phyloP scores from a whole-genome alignment of 2,888 invertebrate genomes.

The Mechanitis mazaeus region DNA sequence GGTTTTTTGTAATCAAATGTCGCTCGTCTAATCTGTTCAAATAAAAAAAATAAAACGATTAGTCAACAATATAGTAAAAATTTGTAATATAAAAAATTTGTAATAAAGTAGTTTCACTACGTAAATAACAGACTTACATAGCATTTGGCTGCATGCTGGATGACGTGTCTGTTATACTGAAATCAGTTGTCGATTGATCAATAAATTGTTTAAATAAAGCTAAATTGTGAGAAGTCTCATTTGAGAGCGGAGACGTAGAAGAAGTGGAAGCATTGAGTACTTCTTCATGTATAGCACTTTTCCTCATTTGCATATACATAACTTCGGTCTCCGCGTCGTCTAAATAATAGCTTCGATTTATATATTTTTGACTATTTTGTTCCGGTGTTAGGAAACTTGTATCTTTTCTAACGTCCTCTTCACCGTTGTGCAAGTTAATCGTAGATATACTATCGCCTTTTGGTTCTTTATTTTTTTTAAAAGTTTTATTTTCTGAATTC shows the following conservation, averaged over 20 bases:
- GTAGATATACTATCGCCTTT: constrained; percentile 34
- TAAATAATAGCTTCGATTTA: constrained; percentile 53
- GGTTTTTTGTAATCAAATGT: constrained; percentile 13
- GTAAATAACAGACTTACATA: constrained; percentile 15
- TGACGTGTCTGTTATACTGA: constrained; percentile 25
- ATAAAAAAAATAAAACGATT: background rate
- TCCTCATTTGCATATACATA: constrained; percentile 45
- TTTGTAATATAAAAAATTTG: too few species aligned
- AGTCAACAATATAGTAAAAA: too few species aligned
- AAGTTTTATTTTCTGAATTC: constrained; percentile 34
- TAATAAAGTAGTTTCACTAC: background rate
- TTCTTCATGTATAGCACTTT: constrained; percentile 36
- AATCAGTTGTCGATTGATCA: constrained; percentile 33
- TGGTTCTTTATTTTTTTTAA: constrained; percentile 31
- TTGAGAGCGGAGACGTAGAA: constrained; percentile 44
- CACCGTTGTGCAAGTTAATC: constrained; percentile 31
- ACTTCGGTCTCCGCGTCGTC: constrained; percentile 59
- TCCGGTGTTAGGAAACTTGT: constrained; percentile 30
- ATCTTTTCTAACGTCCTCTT: constrained; percentile 33
- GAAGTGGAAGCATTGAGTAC: constrained; percentile 36
- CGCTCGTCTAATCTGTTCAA: constrained; percentile 21
- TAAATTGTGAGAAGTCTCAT: constrained; percentile 41
- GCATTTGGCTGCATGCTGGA: constrained; percentile 18
- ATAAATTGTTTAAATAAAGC: constrained; percentile 38
- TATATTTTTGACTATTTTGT: constrained; percentile 41